These are phyloP conservation scores for Cardiocondyla obscurior DNA, from an alignment of 1,140 invertebrate genomes.

Conservation along the genomic window DNA sequence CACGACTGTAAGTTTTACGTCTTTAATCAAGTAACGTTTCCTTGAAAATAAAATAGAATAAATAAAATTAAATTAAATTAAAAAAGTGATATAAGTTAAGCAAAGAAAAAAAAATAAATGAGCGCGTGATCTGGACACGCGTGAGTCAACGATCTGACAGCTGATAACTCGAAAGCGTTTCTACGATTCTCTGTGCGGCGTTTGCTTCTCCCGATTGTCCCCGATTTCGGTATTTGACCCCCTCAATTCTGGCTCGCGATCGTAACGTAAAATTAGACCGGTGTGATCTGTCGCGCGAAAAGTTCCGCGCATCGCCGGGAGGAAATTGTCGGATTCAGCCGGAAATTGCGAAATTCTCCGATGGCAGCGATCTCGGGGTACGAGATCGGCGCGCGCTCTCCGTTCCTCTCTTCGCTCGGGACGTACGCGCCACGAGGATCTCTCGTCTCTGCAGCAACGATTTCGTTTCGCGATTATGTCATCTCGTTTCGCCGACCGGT, in stretches of 20 bases:
- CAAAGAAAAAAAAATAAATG: no score
- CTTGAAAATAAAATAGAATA: no score
- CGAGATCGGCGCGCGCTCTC: slow-evolving; percentile 12
- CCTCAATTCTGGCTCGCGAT: slow-evolving; percentile 10
- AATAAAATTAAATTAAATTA: not conserved
- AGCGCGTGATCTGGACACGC: no score
- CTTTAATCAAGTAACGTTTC: no score
- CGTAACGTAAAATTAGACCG: slow-evolving; percentile 47
- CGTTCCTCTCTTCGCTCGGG: not conserved
- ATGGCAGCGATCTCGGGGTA: slow-evolving; percentile 18
- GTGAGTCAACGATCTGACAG: not conserved
- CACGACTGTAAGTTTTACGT: no score
- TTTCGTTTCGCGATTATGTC: slow-evolving; percentile 29
- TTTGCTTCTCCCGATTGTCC: not conserved
- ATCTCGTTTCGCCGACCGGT: not conserved
- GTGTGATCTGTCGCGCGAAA: slow-evolving; percentile 8
- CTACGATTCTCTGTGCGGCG: not conserved
- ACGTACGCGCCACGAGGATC: slow-evolving; percentile 8
- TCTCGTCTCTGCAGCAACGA: not conserved
- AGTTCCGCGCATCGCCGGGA: not conserved
- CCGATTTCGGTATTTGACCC: not conserved
- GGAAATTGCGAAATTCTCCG: slow-evolving; percentile 50
- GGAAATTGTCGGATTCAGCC: slow-evolving; percentile 50
- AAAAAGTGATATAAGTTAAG: not conserved
- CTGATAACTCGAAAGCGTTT: not conserved